Evolutionary conservation across 2,113 vertebrate genomes (phyloP).

Genomic region (Ornithorhynchus anatinus): DNA sequence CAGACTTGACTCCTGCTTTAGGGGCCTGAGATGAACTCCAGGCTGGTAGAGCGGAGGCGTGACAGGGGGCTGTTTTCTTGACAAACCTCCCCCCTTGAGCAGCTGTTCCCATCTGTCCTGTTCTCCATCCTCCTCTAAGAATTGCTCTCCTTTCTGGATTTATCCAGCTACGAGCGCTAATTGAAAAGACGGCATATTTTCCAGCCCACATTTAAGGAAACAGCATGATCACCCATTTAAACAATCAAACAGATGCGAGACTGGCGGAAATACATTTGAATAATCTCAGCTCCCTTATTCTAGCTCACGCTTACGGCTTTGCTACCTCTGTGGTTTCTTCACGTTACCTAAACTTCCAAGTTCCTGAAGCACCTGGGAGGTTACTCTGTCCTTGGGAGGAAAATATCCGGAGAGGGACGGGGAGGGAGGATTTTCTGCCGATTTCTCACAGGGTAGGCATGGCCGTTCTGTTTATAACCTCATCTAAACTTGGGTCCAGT

Average conservation of each 20-base stretch:
- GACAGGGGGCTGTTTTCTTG: background rate
- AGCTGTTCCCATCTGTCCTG: slow-evolving; percentile 22
- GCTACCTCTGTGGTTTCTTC: background rate
- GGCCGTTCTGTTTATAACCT: no score
- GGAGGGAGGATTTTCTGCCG: background rate
- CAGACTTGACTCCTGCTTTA: background rate
- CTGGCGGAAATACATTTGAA: slow-evolving; percentile 10
- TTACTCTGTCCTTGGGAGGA: slow-evolving; percentile 12
- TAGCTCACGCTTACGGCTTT: slow-evolving; percentile 7
- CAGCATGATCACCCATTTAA: background rate
- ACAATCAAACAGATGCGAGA: slow-evolving; percentile 26
- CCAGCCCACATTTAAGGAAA: slow-evolving; percentile 5
- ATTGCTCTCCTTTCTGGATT: background rate
- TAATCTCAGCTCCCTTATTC: slow-evolving; percentile 33
- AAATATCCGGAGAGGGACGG: slow-evolving; percentile 4
- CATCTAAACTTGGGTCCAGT: no score
- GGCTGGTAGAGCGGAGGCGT: background rate
- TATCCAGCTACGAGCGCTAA: slow-evolving; percentile 34
- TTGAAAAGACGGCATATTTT: slow-evolving; percentile 14
- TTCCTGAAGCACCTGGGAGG: slow-evolving; percentile 30
- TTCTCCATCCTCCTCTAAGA: background rate
- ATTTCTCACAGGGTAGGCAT: slow-evolving; percentile 51
- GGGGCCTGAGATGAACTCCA: background rate
- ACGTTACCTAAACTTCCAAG: rapidly evolving
- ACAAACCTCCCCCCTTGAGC: background rate